Evolutionary conservation across 2,113 vertebrate species (phyloP), one percentile per base, ranked within the genome.

Genomic region (Mesembrinibis cayennensis): DNA sequence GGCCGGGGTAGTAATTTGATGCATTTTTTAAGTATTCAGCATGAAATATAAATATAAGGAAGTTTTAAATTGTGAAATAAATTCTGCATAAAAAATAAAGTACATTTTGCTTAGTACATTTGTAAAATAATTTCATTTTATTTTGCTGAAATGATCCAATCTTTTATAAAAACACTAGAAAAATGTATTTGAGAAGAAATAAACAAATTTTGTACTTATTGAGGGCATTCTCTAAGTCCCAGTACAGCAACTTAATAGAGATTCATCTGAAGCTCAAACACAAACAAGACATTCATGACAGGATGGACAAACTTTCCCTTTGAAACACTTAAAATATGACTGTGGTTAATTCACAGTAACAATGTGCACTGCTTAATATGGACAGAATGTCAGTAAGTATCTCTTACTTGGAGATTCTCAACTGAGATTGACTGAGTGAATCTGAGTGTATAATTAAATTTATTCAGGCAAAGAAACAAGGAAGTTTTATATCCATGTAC

Each of bases 361-460:
- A 88, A 13, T 17, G 19, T 36, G 21, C 11, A 85, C 34, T 34
- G 9, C 32, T 89, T 93, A 93, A 66, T 82, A 89, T 91, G 72
- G 70, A 63, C 30, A 13, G 16, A 63, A 65, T 83, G 42, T 70
- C 80, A 90, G 45, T 77, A 89, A 85, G 26, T 82, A 88, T 85
- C 47, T 88, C 44, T 95, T 78, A 81, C 50, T 82, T 49, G 8
- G 66, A 89, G 30, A 59, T 47, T 89, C 62, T 96, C 63, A 95
- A 14, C 36, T 81, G 92, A 96, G 87, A 87, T 9, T 87, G 82
- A 90, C 52, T 89, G 86, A 95, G 80, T 87, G 95, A 96, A 96
- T 92, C 95, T 96, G 76, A 92, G 77, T 89, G 76, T 92, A 42
- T 87, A 94, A 95, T 95, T 95, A 93, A 87, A 92, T 93, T 89